Evolutionary conservation across 2,113 vertebrate species (phyloP).

Genomic region (Sorex fumeus): DNA sequence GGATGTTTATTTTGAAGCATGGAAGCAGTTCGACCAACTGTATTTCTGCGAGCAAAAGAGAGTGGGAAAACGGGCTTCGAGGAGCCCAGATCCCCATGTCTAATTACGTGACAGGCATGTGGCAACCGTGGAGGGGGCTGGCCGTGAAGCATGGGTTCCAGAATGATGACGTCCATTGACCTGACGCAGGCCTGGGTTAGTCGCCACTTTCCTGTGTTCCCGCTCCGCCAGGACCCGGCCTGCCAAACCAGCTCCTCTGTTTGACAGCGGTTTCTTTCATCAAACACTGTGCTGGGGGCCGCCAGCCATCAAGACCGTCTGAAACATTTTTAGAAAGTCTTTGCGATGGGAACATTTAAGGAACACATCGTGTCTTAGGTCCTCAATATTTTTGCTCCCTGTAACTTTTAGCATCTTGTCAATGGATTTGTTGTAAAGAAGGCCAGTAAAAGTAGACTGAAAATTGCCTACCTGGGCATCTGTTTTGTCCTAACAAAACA

Average conservation of each 20-base stretch:
- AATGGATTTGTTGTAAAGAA: neutral
- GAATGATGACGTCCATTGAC: neutral
- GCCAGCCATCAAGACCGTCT: too few relatives aligned
- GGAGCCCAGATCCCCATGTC: neutral
- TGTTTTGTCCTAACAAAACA: too few relatives aligned
- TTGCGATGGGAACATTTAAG: neutral
- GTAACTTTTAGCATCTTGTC: neutral
- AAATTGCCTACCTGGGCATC: neutral
- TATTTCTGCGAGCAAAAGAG: neutral
- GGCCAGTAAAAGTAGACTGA: neutral
- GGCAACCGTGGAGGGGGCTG: neutral
- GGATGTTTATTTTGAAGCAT: neutral
- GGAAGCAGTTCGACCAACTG: neutral
- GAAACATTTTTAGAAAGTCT: neutral
- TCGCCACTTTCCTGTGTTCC: neutral
- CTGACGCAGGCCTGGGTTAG: neutral
- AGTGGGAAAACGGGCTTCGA: too few relatives aligned
- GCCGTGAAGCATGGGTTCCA: too few relatives aligned
- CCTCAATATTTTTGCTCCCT: neutral
- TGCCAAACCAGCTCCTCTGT: neutral
- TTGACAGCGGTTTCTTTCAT: neutral
- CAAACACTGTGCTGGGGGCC: neutral
- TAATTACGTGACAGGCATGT: neutral
- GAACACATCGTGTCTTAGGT: accelerated
- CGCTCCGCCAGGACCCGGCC: neutral